Conservation (phyloP, 2,797 vertebrate genomes). For the Poecilia picta region DNA sequence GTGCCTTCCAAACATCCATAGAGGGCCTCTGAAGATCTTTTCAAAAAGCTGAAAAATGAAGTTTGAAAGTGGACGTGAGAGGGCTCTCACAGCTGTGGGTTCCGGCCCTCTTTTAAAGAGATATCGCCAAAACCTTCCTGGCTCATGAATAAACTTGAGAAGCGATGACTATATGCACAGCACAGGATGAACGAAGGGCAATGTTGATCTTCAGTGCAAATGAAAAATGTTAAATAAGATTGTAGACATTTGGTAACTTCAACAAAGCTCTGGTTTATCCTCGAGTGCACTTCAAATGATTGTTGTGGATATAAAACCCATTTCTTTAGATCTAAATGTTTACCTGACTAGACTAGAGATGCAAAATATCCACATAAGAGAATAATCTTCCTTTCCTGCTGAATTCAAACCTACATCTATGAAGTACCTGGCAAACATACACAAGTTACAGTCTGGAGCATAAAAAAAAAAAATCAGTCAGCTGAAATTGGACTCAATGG, state of each 20-base stretch:
- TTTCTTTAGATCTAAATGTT: background rate
- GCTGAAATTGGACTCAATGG: no score
- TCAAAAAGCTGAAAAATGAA: constrained; percentile 65
- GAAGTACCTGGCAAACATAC: background rate
- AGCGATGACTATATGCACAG: background rate
- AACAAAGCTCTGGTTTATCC: background rate
- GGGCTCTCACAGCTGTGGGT: constrained; percentile 58
- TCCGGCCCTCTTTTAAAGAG: constrained; percentile 68
- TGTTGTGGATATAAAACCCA: background rate
- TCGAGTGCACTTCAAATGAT: background rate
- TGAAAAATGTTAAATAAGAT: background rate
- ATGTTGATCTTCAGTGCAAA: background rate
- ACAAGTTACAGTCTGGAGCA: background rate
- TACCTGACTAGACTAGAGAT: background rate
- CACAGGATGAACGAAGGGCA: background rate
- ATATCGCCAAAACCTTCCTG: constrained; percentile 54
- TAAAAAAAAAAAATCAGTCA: background rate
- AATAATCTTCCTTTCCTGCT: background rate
- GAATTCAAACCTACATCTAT: background rate
- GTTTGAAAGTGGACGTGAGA: constrained; percentile 65
- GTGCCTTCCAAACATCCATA: constrained; percentile 61
- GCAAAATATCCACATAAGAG: background rate
- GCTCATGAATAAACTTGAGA: constrained; percentile 13
- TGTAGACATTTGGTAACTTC: background rate
- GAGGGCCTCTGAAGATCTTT: constrained; percentile 59